Evolutionary conservation across 2,797 vertebrate genomes (phyloP).

Genomic region (Carapus acus): DNA sequence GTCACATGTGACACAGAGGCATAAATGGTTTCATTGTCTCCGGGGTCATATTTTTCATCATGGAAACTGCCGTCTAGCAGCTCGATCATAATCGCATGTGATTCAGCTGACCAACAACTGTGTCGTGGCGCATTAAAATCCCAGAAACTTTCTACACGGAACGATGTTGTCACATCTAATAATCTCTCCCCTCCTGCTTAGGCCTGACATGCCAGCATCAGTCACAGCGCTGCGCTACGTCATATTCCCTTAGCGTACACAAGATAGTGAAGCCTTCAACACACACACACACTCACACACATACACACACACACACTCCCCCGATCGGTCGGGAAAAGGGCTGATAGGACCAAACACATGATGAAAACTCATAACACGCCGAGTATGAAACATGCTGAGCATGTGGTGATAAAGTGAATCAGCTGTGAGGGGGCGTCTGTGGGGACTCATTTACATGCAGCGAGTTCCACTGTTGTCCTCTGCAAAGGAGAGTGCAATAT

Average conservation of each 20-base stretch:
- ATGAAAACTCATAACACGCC: conserved; percentile 58
- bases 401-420: conserved; percentile 54
- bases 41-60: conserved; percentile 7
- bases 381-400: conserved; percentile 54
- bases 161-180: conserved; percentile 72
- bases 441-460: conserved; percentile 37
- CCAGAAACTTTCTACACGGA: conserved; percentile 56
- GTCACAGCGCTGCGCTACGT: conserved; percentile 64
- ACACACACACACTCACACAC: no score
- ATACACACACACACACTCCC: conserved; percentile 47
- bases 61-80: conserved; percentile 21
- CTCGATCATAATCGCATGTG: conserved; percentile 49
- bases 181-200: conserved; percentile 57
- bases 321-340: conserved; percentile 60
- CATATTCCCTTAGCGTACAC: conserved; percentile 62
- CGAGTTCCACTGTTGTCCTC: no score
- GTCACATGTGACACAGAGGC: neutral
- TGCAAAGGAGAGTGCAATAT: conserved; percentile 20
- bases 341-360: conserved; percentile 58
- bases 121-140: conserved; percentile 55
- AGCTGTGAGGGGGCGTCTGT: conserved; percentile 40
- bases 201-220: conserved; percentile 61
- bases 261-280: conserved; percentile 66
- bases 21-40: conserved; percentile 18
- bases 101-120: conserved; percentile 65